Evolutionary conservation across 2,113 vertebrate genomes (phyloP).

Genomic region (Vidua chalybeata): DNA sequence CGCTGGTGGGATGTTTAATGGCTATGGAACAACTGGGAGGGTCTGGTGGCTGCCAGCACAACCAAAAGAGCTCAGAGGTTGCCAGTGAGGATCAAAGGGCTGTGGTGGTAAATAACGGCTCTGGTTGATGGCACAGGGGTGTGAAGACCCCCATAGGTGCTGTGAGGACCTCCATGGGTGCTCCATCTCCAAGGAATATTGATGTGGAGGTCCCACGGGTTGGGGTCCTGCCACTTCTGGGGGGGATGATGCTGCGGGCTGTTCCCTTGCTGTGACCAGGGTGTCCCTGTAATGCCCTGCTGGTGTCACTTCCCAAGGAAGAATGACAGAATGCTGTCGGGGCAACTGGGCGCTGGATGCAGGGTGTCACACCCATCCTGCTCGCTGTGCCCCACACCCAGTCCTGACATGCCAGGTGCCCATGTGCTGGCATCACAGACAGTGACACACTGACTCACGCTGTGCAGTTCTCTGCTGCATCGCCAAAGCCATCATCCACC

Average conservation of each 20-base stretch:
- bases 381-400: fast-evolving
- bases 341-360: fast-evolving
- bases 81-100: neutral
- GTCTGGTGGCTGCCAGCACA: neutral
- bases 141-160: neutral
- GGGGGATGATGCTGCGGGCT: neutral
- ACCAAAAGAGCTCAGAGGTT: neutral
- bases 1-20: neutral
- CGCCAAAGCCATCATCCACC: neutral
- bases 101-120: neutral
- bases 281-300: neutral
- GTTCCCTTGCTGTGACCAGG: neutral
- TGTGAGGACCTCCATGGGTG: neutral
- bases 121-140: neutral
- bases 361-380: neutral
- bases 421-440: neutral
- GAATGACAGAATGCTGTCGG: neutral
- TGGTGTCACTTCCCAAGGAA: neutral
- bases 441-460: constrained; percentile 73
- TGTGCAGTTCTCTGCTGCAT: constrained; percentile 78
- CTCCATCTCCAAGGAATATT: fast-evolving
- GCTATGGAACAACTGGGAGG: neutral
- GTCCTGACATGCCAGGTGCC: neutral
- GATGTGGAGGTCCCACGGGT: neutral
- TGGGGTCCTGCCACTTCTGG: neutral